Evolutionary conservation across 2,797 vertebrate genomes (phyloP), one percentile per base, ranked within the genome.

Genomic region (Clarias fuscus): DNA sequence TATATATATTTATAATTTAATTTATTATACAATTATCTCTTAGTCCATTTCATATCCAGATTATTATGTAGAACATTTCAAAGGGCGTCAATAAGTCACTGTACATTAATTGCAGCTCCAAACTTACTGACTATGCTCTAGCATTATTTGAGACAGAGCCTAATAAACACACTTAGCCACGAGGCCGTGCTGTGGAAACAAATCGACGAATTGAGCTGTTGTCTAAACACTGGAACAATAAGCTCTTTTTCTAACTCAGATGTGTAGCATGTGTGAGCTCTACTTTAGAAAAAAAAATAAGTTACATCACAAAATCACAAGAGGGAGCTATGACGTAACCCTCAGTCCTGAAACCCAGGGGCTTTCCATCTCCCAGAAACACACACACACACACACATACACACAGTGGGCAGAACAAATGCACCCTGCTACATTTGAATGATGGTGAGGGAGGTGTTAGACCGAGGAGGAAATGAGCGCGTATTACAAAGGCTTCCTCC

Each of bases 401-500:
- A 33, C 22, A 70, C 48, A 65, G n/a, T 14, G 53, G 20, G 27
- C 17, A 40, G 58, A 79, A 24, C 30, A 58, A 27, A 8, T 33
- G 75, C 53, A 18, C 20, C n/a, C 27, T 77, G 27, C 76, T 33
- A 22, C n/a, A 33, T 37, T 37, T 40, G 30, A 40, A 43, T n/a
- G 30, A 40, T n/a, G 59, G 4, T 79, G 30, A 61, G 37, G 13
- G 56, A 77, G 62, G 56, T 17, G 40, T 67, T 27, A 53, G 40
- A 61, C 30, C 48, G 85, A 64, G 67, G n/a, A 79, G 67, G 84
- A 86, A 81, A 78, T 40, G 85, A 84, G 82, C 17, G 13, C 40
- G 18, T 53, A 17, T 56, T 80, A 62, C 58, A 27, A 72, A 65
- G 48, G 53, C 59, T 84, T 82, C 86, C 65, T 80, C 72, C 72